Base-by-base conservation (phyloP, 2,797 vertebrate species). In the Ataeniobius toweri region DNA sequence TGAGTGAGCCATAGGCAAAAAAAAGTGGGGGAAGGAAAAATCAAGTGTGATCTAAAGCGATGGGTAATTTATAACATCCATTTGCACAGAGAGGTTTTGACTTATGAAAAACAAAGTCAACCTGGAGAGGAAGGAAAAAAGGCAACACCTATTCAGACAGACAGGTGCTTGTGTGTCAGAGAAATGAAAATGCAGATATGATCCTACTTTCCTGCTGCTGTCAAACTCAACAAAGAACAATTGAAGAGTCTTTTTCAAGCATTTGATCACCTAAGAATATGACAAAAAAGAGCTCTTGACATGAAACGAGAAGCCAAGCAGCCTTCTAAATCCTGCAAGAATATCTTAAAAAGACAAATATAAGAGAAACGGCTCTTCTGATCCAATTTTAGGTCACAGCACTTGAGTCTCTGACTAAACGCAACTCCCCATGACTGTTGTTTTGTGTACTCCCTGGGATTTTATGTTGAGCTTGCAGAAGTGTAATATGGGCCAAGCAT, bases 11-110 rank as follows among this genome's bases (percentile, higher is more conserved):
- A 78, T 41, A 61, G 80, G 87, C 86, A 61, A 83, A 31, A 56
- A 44, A 56, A 41, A 44, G 6, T 16, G 16, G 6, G 24, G 13
- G n/a, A 68, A 50, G 46, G 39, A 70, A 67, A 80, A 53, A 78
- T 58, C 41, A 61, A 73, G 70, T 39, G 22, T 65, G 80, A 86
- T 83, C 71, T 31, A 72, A 82, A 79, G 71, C 24, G 50, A 18
- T 1, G 77, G 55, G 80, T 83, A 75, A 88, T 85, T 89, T 85
- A 83, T 80, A 82, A 77, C 83, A 89, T 78, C 80, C 84, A 82
- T 77, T 48, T 80, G 76, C 82, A 74, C 74, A 80, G 26, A 71
- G 12, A 16, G 67, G 26, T 59, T 75, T 78, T 75, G 58, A 77
- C 44, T 53, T 65, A 10, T 59, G 63, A 51, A 71, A 75, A 73